Evolutionary conservation across 2,113 vertebrate species (phyloP).

Genomic region (Rhinolophus sinicus): DNA sequence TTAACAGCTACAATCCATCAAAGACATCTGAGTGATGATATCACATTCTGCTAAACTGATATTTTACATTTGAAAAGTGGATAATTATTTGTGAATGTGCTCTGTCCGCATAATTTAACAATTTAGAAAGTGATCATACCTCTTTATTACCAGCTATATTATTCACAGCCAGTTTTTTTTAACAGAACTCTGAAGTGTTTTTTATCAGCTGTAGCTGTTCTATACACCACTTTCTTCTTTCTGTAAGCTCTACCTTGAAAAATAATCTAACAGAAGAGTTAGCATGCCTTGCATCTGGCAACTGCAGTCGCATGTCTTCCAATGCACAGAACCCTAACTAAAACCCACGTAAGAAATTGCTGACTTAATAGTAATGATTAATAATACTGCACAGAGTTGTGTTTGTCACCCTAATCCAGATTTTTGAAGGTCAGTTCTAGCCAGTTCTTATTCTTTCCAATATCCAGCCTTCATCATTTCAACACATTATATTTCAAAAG

Average conservation of each 20-base stretch:
- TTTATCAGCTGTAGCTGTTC: constrained; percentile 98
- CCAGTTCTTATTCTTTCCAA: constrained; percentile 48
- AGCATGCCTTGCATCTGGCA: neutral
- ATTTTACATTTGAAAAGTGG: constrained; percentile 51
- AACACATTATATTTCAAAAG: constrained; percentile 29
- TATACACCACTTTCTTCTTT: constrained; percentile 99
- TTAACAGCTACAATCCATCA: neutral
- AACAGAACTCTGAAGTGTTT: constrained; percentile 97
- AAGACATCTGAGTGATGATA: neutral
- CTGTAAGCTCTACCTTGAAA: constrained; percentile 95
- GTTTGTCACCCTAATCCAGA: neutral
- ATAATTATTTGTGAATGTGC: neutral
- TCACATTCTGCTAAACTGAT: neutral
- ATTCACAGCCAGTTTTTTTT: constrained; percentile 97
- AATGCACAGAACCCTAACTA: constrained; percentile 20
- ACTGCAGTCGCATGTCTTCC: neutral
- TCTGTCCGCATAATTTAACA: constrained; percentile 19
- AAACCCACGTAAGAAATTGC: neutral
- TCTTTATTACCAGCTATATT: constrained; percentile 99
- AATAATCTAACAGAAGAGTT: constrained; percentile 54
- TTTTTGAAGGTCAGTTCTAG: constrained; percentile 22
- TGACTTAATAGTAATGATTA: constrained; percentile 3
- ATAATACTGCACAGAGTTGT: neutral
- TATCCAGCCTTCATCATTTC: constrained; percentile 15
- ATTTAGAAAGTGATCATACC: constrained; percentile 84